Conservation (phyloP, 92 coral and sea anemone species). For the Zoanthus sociatus region DNA sequence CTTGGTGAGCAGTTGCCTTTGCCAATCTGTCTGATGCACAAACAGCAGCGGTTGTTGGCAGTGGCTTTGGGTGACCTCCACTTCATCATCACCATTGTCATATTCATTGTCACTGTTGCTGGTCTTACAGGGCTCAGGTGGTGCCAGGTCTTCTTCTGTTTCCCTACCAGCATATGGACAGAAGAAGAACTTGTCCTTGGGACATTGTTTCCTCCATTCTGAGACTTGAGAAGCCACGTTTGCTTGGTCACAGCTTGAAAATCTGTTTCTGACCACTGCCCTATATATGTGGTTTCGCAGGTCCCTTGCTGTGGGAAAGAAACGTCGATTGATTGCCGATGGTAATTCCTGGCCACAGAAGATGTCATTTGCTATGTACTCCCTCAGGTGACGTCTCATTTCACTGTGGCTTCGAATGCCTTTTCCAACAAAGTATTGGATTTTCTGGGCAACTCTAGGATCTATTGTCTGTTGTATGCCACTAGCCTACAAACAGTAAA, state of each 20-base stretch:
- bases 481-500: conserved; percentile 18
- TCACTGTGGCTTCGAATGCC: conserved; percentile 36
- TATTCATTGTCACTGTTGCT: neutral
- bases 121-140: conserved; percentile 3
- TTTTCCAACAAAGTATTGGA: neutral
- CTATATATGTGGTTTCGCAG: conserved; percentile 62
- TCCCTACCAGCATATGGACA: conserved; percentile 50
- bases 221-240: conserved; percentile 33
- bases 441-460: conserved; percentile 30
- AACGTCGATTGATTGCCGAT: conserved; percentile 54
- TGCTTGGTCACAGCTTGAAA: conserved; percentile 62
- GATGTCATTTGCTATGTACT: conserved; percentile 36
- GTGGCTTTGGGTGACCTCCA: conserved; percentile 7
- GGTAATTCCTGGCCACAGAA: conserved; percentile 51
- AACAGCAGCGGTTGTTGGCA: conserved; percentile 1
- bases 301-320: conserved; percentile 56
- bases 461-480: conserved; percentile 38
- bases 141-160: neutral
- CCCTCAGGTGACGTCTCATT: conserved; percentile 54
- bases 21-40: conserved; percentile 11
- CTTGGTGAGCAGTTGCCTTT: neutral
- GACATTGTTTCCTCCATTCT: conserved; percentile 50
- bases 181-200: conserved; percentile 55
- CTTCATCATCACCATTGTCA: conserved; percentile 8
- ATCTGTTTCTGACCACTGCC: conserved; percentile 36